These are phyloP conservation scores for Pogonocherus hispidulus DNA, from an alignment of 2,888 invertebrate genomes.

Conservation along the genomic window DNA sequence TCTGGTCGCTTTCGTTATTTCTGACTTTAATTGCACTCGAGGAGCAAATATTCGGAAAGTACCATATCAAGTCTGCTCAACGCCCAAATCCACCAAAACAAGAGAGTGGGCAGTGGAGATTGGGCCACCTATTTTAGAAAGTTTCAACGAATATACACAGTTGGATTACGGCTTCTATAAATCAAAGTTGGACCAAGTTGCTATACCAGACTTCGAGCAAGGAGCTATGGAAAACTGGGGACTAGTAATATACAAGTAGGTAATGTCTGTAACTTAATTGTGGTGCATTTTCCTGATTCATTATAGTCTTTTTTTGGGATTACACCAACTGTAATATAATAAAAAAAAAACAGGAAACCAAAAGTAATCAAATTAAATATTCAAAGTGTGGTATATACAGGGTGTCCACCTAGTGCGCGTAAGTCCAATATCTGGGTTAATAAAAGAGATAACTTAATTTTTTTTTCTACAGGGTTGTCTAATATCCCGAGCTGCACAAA, in stretches of 20 bases:
- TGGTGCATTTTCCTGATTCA: no score
- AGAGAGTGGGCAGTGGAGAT: conserved; percentile 48
- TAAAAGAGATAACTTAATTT: no score
- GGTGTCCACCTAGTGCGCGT: no score
- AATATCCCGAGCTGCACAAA: no score
- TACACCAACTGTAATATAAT: no score
- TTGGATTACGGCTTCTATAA: conserved; percentile 66
- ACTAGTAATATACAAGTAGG: conserved; percentile 82
- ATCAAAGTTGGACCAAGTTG: conserved; percentile 86
- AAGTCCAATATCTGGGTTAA: no score
- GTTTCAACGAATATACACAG: conserved; percentile 49
- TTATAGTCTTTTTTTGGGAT: no score
- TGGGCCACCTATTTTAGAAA: conserved; percentile 45
- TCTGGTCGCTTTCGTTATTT: conserved; percentile 87
- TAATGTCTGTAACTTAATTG: no score
- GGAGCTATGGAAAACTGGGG: conserved; percentile 97
- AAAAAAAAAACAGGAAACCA: no score
- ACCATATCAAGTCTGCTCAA: conserved; percentile 50
- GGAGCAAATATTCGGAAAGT: conserved; percentile 10
- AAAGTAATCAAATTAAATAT: no score
- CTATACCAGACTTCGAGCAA: conserved; percentile 85
- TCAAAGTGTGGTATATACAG: no score
- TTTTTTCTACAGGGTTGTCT: no score
- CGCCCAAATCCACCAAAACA: conserved; percentile 27
- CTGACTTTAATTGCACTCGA: conserved; percentile 74